Conservation (phyloP, 30 jellyfish, hydroid and myxozoan species). For the Hydractinia symbiolongicarpus region DNA sequence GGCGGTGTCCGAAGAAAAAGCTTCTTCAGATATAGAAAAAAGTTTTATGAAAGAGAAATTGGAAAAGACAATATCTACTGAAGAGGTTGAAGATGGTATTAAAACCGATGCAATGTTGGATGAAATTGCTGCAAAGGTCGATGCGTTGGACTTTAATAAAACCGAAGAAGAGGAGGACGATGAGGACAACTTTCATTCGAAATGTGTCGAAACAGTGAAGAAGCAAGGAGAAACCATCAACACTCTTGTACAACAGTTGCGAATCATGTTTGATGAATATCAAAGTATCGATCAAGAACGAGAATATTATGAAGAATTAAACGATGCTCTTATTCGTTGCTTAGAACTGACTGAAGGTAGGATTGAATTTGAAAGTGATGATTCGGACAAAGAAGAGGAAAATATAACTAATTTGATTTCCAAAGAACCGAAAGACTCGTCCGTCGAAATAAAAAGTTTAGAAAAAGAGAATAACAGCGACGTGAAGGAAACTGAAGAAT, state of each 20-base stretch:
- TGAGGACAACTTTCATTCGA: constrained; percentile 9
- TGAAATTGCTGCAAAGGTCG: constrained; percentile 46
- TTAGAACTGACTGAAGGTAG: constrained; percentile 33
- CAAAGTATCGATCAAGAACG: constrained; percentile 23
- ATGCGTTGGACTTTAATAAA: constrained; percentile 21
- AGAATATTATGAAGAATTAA: constrained; percentile 42
- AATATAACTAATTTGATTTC: not conserved
- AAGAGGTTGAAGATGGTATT: not conserved
- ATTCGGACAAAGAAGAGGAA: not conserved
- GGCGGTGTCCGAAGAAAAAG: constrained; percentile 38
- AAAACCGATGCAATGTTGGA: constrained; percentile 32
- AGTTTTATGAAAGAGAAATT: constrained; percentile 8
- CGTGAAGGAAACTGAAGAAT: not conserved
- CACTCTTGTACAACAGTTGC: constrained; percentile 14
- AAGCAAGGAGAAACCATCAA: constrained; percentile 33
- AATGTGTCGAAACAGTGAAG: constrained; percentile 22
- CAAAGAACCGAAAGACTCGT: not conserved
- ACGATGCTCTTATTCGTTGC: constrained; percentile 32
- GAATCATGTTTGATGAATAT: constrained; percentile 33
- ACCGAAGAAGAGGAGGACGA: constrained; percentile 19
- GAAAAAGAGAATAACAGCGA: not conserved
- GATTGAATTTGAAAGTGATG: constrained; percentile 13
- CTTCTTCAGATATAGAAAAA: constrained; percentile 21
- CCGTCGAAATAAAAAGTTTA: not conserved
- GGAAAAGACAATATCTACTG: constrained; percentile 8